phyloP scores from a whole-genome alignment of 2,113 vertebrate genomes.

The Oreochromis aureus region DNA sequence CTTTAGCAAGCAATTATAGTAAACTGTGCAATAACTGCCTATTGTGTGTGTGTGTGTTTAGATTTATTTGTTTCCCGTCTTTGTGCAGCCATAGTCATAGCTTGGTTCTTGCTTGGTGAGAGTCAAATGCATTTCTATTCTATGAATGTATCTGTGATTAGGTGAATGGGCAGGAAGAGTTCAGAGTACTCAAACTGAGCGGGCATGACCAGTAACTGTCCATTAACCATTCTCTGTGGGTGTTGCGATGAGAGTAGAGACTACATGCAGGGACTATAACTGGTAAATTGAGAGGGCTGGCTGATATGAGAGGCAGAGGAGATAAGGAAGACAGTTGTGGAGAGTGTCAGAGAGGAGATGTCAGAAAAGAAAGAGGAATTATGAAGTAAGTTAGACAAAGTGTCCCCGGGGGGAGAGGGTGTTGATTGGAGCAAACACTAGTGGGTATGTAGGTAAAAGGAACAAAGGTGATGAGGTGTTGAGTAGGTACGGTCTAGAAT shows the following conservation, averaged over 20 bases:
- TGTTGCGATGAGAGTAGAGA: too few species aligned
- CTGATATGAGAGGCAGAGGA: too few species aligned
- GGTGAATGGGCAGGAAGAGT: neutral
- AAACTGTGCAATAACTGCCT: neutral
- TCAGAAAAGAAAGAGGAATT: too few species aligned
- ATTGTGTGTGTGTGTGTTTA: neutral
- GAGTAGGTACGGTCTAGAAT: neutral
- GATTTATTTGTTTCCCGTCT: neutral
- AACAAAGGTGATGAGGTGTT: neutral
- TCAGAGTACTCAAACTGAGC: neutral
- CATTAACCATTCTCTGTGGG: neutral
- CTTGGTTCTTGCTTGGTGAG: neutral
- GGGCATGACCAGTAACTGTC: neutral
- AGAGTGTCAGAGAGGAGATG: too few species aligned
- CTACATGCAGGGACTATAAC: too few species aligned
- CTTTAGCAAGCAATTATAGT: accelerated
- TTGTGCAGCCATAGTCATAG: neutral
- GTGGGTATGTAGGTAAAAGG: neutral
- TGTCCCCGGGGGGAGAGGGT: too few species aligned
- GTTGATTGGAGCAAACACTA: neutral
- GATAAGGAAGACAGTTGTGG: too few species aligned
- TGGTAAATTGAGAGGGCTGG: too few species aligned
- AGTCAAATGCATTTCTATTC: neutral
- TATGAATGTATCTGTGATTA: neutral
- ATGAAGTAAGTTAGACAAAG: too few species aligned